Conservation (phyloP, 2,888 invertebrate species). For the Drosophila meridionalis region DNA sequence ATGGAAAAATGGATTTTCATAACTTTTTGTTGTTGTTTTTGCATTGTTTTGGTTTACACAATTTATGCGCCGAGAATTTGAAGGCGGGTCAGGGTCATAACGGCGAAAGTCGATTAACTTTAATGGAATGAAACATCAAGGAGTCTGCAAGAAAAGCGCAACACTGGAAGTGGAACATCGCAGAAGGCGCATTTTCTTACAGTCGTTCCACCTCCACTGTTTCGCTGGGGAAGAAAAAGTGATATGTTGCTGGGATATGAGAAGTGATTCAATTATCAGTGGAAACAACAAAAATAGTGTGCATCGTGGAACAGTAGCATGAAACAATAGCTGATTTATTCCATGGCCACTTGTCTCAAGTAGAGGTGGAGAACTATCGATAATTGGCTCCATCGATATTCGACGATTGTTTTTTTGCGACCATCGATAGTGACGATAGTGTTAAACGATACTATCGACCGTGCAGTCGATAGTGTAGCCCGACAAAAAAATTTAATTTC, state of each 20-base stretch:
- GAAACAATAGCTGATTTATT: background rate
- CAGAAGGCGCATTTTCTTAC: background rate
- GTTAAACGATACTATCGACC: no score
- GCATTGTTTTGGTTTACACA: slow-evolving; percentile 15
- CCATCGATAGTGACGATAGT: no score
- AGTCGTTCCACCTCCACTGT: background rate
- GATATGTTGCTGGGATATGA: background rate
- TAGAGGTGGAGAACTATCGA: no score
- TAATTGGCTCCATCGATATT: no score
- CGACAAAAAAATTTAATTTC: no score
- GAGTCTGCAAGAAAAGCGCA: background rate
- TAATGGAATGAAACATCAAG: slow-evolving; percentile 9
- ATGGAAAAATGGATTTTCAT: slow-evolving; percentile 18
- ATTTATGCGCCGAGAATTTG: slow-evolving; percentile 26
- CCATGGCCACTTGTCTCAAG: background rate
- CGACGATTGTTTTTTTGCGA: no score
- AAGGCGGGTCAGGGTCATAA: slow-evolving; percentile 46
- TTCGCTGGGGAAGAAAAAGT: background rate
- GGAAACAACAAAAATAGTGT: background rate
- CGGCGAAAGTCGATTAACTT: slow-evolving; percentile 4
- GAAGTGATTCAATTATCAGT: background rate
- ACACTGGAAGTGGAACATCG: background rate
- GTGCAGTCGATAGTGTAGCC: no score
- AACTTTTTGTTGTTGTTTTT: background rate
- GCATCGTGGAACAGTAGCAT: background rate